phyloP scores from a whole-genome alignment of 2,113 vertebrate genomes.

The Upupa epops region DNA sequence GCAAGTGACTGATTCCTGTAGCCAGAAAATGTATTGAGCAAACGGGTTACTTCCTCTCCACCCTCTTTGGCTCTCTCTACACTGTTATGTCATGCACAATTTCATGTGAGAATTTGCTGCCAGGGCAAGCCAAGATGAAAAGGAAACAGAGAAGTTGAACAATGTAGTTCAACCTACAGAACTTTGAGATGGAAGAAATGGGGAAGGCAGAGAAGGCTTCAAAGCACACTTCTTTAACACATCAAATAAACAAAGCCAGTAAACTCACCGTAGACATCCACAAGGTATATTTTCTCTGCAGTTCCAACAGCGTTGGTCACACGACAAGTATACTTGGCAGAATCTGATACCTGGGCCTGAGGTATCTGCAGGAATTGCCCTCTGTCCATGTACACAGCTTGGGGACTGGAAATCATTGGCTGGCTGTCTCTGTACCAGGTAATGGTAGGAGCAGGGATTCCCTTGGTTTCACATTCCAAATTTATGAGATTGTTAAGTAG shows the following conservation, averaged over 20 bases:
- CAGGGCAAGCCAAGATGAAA: neutral
- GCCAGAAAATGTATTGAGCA: constrained; percentile 25
- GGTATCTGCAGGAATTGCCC: constrained; percentile 90
- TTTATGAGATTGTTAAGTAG: constrained; percentile 81
- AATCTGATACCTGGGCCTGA: constrained; percentile 82
- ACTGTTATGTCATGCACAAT: neutral
- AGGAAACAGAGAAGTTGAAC: neutral
- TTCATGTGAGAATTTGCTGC: neutral
- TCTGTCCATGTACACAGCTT: constrained; percentile 83
- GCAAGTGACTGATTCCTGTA: neutral
- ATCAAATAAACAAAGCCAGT: neutral
- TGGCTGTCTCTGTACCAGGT: constrained; percentile 88
- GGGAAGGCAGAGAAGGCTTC: neutral
- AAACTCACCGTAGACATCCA: constrained; percentile 86
- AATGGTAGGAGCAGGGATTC: constrained; percentile 86
- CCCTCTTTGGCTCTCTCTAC: neutral
- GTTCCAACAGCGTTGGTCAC: constrained; percentile 82
- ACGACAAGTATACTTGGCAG: constrained; percentile 83
- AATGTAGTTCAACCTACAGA: neutral
- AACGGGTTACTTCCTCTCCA: neutral
- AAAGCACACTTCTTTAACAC: neutral
- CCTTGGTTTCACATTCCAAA: constrained; percentile 89
- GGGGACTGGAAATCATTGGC: constrained; percentile 77
- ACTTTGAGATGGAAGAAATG: neutral
- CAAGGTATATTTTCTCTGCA: constrained; percentile 82